Conservation (phyloP, 2,113 vertebrate genomes). For the Poecile atricapillus region DNA sequence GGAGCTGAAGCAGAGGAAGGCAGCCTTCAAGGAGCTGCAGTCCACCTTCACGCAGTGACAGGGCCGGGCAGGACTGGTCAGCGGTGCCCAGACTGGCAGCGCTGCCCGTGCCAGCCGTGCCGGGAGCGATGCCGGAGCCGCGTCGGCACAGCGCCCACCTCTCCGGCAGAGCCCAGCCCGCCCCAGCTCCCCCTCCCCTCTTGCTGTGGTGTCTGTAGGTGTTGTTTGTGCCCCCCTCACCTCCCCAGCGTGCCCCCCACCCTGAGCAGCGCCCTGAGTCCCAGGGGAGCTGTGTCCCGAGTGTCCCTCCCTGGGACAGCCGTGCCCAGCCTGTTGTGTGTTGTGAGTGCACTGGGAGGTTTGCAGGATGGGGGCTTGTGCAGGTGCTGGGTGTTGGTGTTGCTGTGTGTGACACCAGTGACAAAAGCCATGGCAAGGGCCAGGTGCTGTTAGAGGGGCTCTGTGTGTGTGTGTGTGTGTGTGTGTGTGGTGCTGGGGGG, state of each 20-base stretch:
- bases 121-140: background rate
- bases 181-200: background rate
- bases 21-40: constrained; percentile 90
- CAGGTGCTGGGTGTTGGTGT: background rate
- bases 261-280: background rate
- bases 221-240: background rate
- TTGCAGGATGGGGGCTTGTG: background rate
- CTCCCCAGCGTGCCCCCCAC: background rate
- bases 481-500: background rate
- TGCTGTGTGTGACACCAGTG: background rate
- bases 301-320: background rate
- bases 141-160: background rate
- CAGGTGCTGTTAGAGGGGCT: background rate
- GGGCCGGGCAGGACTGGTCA: background rate
- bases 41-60: constrained; percentile 84
- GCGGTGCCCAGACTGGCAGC: background rate
- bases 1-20: constrained; percentile 87
- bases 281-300: background rate
- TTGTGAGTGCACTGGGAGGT: background rate
- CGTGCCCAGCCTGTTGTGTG: background rate
- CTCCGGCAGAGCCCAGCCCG: background rate
- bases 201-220: constrained; percentile 6
- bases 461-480: background rate
- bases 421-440: background rate
- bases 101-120: background rate